Evolutionary conservation across 2,113 vertebrate genomes (phyloP).

Genomic region (Patagioenas fasciata): DNA sequence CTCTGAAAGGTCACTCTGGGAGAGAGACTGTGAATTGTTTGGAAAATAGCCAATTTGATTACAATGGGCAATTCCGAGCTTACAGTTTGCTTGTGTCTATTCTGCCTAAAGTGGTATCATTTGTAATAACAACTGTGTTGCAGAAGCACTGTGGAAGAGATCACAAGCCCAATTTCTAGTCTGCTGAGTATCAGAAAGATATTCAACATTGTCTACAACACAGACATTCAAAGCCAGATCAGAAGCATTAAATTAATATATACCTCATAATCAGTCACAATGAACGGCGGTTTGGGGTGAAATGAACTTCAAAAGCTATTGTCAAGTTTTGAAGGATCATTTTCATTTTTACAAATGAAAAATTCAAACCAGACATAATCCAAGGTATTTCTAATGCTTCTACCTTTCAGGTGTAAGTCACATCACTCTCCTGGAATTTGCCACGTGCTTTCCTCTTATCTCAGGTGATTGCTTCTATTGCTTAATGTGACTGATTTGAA

Average conservation of each 20-base stretch:
- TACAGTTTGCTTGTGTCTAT: constrained; percentile 46
- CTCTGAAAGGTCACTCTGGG: constrained; percentile 52
- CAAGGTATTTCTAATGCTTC: background rate
- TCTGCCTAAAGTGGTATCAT: constrained; percentile 44
- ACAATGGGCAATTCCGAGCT: constrained; percentile 52
- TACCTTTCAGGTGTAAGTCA: background rate
- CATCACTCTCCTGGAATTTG: background rate
- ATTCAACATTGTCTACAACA: background rate
- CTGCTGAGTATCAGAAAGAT: background rate
- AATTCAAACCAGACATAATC: background rate
- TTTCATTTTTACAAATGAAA: background rate
- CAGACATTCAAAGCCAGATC: background rate
- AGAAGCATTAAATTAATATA: background rate
- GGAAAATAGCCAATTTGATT: constrained; percentile 68
- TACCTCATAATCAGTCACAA: background rate
- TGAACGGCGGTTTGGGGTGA: background rate
- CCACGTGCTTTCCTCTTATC: background rate
- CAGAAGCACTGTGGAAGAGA: background rate
- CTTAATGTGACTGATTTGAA: accelerated
- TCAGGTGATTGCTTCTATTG: background rate
- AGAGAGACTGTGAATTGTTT: constrained; percentile 55
- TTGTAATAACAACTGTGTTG: constrained; percentile 34
- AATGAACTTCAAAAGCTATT: background rate
- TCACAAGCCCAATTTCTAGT: background rate
- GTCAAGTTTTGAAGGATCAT: background rate